Conservation (phyloP, 2,113 vertebrate species). For the Hippopotamus amphibius region DNA sequence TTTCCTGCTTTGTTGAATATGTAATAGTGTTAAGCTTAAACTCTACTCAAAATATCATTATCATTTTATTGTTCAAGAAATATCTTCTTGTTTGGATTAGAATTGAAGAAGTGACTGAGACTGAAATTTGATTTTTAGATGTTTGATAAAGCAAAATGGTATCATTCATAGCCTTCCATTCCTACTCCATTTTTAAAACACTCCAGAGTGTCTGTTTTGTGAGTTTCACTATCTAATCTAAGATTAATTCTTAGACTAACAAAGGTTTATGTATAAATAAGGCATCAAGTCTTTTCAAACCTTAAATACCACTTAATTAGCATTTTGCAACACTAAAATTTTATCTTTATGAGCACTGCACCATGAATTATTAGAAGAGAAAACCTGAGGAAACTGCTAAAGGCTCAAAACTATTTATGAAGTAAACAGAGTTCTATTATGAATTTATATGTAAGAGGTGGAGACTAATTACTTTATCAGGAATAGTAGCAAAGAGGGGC, state of each 20-base stretch:
- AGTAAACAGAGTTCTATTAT: background rate
- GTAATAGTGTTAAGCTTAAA: background rate
- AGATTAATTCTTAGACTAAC: background rate
- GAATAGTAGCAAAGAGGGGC: background rate
- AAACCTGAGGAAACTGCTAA: background rate
- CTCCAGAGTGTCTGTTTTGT: background rate
- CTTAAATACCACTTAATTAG: background rate
- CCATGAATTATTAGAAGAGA: background rate
- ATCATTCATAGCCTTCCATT: background rate
- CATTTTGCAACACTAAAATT: background rate
- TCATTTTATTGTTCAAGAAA: background rate
- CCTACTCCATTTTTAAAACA: background rate
- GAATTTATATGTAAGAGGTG: background rate
- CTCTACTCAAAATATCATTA: background rate
- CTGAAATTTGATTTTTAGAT: background rate
- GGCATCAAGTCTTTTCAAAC: background rate
- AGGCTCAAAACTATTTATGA: background rate
- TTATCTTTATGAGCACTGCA: background rate
- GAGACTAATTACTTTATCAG: background rate
- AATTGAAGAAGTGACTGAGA: background rate
- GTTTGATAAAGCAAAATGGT: background rate
- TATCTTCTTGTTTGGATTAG: background rate
- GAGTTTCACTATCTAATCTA: background rate
- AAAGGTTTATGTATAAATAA: background rate
- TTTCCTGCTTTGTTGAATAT: background rate